These are phyloP conservation scores for Macroglossus sobrinus DNA, from an alignment of 2,113 vertebrate species.

Conservation along the genomic window DNA sequence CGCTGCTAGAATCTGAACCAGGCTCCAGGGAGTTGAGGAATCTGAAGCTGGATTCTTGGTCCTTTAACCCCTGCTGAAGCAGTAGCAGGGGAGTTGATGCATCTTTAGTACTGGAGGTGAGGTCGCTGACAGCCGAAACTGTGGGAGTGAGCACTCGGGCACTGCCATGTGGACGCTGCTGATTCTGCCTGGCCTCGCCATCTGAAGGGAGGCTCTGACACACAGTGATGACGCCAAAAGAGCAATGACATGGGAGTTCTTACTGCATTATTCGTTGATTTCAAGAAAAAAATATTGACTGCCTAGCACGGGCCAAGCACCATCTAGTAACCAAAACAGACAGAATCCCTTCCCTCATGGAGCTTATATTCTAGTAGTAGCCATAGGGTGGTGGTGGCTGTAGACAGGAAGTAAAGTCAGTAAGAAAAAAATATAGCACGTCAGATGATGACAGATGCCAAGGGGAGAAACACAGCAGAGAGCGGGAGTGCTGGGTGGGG, in stretches of 20 bases:
- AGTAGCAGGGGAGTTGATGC: not conserved
- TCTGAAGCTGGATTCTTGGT: not conserved
- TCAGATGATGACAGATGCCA: not conserved
- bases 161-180: too few relatives aligned
- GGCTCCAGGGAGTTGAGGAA: not conserved
- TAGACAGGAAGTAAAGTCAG: not conserved
- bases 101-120: not conserved
- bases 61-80: rapidly evolving
- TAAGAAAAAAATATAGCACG: not conserved
- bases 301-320: not conserved
- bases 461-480: too few relatives aligned
- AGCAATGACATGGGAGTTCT: rapidly evolving
- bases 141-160: too few relatives aligned
- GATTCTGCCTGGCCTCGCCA: too few relatives aligned
- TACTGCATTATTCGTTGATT: not conserved
- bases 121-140: not conserved
- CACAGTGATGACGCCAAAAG: not conserved
- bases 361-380: not conserved
- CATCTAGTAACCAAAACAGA: not conserved
- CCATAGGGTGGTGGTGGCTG: too few relatives aligned
- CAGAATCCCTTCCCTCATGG: not conserved
- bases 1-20: not conserved
- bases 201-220: not conserved
- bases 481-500: not conserved
- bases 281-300: not conserved